A percentile compares a stretch with the other conserved stretches of the same genome.
Conservation (phyloP, 2,797 vertebrate species). For the Sarcoramphus papa region DNA sequence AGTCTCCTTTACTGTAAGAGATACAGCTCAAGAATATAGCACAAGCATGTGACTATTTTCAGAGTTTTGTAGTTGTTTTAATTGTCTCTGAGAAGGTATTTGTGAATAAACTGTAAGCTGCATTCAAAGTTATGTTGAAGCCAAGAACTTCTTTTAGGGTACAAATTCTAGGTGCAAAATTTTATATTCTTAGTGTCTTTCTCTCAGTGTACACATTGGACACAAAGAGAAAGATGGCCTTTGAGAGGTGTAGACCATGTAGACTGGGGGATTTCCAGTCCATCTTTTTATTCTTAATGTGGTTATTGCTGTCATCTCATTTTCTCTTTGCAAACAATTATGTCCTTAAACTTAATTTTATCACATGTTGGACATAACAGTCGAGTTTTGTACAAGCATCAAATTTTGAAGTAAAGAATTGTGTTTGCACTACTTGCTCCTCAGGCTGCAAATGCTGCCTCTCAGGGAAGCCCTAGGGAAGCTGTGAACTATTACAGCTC, state of each 20-base stretch:
- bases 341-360: not conserved
- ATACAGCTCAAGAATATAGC: not conserved
- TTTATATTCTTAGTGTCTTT: not conserved
- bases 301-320: not conserved
- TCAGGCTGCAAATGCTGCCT: not conserved
- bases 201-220: not conserved
- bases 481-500: not conserved
- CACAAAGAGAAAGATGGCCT: not conserved
- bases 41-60: not conserved
- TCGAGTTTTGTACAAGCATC: not conserved
- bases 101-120: not conserved
- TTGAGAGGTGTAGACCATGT: not conserved
- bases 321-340: not conserved
- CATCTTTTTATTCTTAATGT: not conserved
- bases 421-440: not conserved
- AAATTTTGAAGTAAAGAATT: not conserved
- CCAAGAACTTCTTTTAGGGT: not conserved
- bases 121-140: not conserved
- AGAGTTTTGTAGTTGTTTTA: not conserved
- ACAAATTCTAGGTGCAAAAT: not conserved
- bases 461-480: not conserved
- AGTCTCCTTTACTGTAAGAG: not conserved
- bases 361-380: not conserved
- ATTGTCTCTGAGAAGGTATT: not conserved
- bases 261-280: not conserved